Base-by-base conservation (phyloP, 2,888 invertebrate species). In the Sarcophaga variegata region DNA sequence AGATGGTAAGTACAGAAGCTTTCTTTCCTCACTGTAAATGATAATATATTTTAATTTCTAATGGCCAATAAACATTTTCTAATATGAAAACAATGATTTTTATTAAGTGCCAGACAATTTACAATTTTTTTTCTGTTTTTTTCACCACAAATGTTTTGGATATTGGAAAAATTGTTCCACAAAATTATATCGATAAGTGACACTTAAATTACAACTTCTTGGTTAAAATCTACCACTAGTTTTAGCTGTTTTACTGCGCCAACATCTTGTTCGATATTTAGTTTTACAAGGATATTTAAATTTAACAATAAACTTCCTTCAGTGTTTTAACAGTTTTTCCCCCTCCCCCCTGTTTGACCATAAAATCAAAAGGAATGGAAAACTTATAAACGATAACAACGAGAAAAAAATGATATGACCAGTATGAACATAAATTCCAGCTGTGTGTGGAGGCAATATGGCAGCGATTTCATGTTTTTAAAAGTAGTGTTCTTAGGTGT, bases 361-460 rank as follows among this genome's bases (percentile, higher is more conserved):
- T 60, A 63, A 63, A 45, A 63, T 22, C n/a, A 25, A 17, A 54
- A 54, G 49, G 47, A 63, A 75, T 4, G 4, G 17, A 37, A 37
- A 59, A 45, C 54, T 54, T 54, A 14, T 54, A 54, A 54, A 54
- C 54, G 54, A 54, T 17, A 54, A 11, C 64, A 27, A 37, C 27
- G 14, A 45, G 1, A 14, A 62, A 47, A 62, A 27, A 71, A 71
- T 20, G 66, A 54, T 72, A 71, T 60, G 47, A 27, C 12, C 69
- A 59, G 72, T 62, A 64, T 71, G 60, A 66, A 27, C 81, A 77
- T 77, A 85, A 81, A 72, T 74, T 81, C 77, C 77, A 81, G 72
- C 81, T 81, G 84, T 72, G 70, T 8, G n/a, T 22, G 17, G 22
- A 25, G 25, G 45, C 14, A 63, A 63, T 75, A 20, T 27, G n/a